Percentiles rank a stretch among this genome's conserved stretches.
Evolutionary conservation across 2,888 invertebrate genomes (phyloP).

Genomic region (Syrphus vitripennis): DNA sequence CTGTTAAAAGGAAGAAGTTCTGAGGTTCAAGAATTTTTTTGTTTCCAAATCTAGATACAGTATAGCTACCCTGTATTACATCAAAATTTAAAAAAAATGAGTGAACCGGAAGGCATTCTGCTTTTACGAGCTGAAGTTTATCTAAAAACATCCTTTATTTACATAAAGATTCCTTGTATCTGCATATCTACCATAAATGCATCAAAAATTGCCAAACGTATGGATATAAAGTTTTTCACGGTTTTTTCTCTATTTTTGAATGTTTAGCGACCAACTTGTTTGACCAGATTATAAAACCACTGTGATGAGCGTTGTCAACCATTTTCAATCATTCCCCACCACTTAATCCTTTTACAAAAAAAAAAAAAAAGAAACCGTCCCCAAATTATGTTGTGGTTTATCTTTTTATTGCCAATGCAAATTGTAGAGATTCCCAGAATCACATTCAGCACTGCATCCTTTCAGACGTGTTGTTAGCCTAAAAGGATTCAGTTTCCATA

Average conservation of each 20-base stretch:
- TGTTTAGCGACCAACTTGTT: background rate
- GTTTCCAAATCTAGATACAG: too few relatives aligned
- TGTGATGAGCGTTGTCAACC: conserved; percentile 4
- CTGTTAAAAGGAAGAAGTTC: too few relatives aligned
- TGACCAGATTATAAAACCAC: background rate
- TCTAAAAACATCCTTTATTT: too few relatives aligned
- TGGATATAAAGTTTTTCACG: too few relatives aligned
- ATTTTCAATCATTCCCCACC: conserved; percentile 19
- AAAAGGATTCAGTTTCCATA: background rate
- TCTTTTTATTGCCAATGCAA: conserved; percentile 19
- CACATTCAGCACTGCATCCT: conserved; percentile 1
- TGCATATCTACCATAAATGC: too few relatives aligned
- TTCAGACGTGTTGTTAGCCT: background rate
- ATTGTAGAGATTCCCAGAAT: background rate
- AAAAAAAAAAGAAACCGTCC: background rate
- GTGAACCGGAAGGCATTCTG: too few relatives aligned
- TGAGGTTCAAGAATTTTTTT: too few relatives aligned
- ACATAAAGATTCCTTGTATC: too few relatives aligned
- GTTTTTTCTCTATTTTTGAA: background rate
- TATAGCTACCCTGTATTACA: too few relatives aligned
- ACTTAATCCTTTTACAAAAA: conserved; percentile 29
- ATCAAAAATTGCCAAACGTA: too few relatives aligned
- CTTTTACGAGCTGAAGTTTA: too few relatives aligned
- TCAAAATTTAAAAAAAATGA: too few relatives aligned
- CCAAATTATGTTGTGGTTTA: conserved; percentile 45